A percentile compares a stretch with the other conserved stretches of the same genome.
phyloP scores from a whole-genome alignment of 2,113 vertebrate genomes.

The Ciconia boyciana region DNA sequence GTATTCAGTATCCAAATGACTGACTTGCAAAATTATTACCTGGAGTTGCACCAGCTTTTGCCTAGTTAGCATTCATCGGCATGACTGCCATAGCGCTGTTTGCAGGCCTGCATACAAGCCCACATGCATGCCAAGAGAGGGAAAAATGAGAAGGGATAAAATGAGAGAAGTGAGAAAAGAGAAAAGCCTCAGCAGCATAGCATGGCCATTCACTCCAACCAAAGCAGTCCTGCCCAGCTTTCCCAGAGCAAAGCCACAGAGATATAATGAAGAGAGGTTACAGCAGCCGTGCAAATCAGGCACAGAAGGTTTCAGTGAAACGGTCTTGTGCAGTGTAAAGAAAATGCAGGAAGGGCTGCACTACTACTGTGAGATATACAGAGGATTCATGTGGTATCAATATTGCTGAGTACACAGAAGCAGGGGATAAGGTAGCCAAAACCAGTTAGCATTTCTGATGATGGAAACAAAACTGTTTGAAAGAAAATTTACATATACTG shows the following conservation, averaged over 20 bases:
- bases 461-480: neutral
- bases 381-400: neutral
- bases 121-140: neutral
- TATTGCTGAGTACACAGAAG: neutral
- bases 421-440: neutral
- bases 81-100: neutral
- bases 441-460: neutral
- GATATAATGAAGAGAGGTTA: neutral
- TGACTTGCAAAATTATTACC: neutral
- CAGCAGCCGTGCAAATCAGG: neutral
- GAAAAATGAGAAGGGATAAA: neutral
- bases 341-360: neutral
- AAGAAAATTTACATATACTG: neutral
- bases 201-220: neutral
- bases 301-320: neutral
- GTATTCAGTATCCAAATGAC: neutral
- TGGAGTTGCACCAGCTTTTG: slow-evolving; percentile 4
- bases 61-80: slow-evolving; percentile 4
- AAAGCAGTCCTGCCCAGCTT: neutral
- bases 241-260: neutral
- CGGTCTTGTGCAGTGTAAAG: neutral
- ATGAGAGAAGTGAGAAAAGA: neutral
- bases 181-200: neutral
- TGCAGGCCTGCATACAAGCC: neutral
- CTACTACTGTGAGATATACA: neutral